phyloP scores from a whole-genome alignment of 1,140 invertebrate genomes.

The honey bee (Apis mellifera) region DNA sequence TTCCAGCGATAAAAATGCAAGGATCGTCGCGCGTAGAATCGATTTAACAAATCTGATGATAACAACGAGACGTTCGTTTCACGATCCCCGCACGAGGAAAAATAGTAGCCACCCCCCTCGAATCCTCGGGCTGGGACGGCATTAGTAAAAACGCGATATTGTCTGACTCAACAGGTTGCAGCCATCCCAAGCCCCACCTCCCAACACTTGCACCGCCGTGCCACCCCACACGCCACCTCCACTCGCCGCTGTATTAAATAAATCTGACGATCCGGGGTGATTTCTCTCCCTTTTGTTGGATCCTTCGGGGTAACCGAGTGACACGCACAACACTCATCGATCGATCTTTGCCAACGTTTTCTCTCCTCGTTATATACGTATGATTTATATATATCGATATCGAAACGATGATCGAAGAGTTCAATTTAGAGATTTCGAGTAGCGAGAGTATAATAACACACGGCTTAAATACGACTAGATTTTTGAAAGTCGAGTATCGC shows the following conservation, averaged over 20 bases:
- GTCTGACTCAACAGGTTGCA: constrained; percentile 77
- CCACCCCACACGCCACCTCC: constrained; percentile 56
- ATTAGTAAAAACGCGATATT: constrained; percentile 78
- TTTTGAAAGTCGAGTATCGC: too few species aligned
- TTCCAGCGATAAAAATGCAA: background rate
- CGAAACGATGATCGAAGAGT: too few species aligned
- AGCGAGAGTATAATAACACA: too few species aligned
- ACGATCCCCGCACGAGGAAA: constrained; percentile 45
- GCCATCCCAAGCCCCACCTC: constrained; percentile 56
- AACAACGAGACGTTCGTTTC: constrained; percentile 44
- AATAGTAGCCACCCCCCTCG: constrained; percentile 53
- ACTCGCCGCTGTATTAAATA: constrained; percentile 68
- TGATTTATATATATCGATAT: too few species aligned
- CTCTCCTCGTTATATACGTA: too few species aligned
- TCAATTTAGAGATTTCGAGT: background rate
- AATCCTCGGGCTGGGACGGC: constrained; percentile 53
- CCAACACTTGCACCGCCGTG: constrained; percentile 50
- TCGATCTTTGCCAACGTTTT: constrained; percentile 41
- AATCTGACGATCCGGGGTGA: constrained; percentile 71
- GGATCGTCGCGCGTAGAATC: constrained; percentile 48
- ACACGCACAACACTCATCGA: constrained; percentile 47
- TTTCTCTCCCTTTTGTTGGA: constrained; percentile 65
- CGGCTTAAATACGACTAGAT: too few species aligned
- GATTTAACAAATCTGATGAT: constrained; percentile 56
- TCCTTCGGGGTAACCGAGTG: constrained; percentile 40